Conservation (phyloP, 1,140 invertebrate species). For the Nymphalis io region DNA sequence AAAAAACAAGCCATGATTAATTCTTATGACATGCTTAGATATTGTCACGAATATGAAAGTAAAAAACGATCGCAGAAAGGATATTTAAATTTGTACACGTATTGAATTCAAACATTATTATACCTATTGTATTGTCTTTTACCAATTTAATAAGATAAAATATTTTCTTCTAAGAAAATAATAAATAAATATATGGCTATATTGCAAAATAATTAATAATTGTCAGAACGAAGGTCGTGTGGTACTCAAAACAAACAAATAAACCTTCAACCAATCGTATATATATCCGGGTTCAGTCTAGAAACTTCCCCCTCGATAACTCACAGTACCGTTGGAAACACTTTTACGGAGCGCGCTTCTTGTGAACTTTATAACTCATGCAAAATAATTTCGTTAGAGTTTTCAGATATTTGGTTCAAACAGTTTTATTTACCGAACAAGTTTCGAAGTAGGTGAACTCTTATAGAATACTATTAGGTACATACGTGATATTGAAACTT, state of each 20-base stretch:
- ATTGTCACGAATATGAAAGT: too few species aligned
- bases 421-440: constrained; percentile 27
- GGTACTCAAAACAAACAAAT: not conserved
- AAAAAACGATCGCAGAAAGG: too few species aligned
- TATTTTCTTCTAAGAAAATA: too few species aligned
- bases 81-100: too few species aligned
- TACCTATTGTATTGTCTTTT: too few species aligned
- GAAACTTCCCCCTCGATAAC: constrained; percentile 25
- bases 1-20: too few species aligned
- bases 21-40: too few species aligned
- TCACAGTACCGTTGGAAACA: constrained; percentile 34
- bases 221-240: too few species aligned
- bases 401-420: constrained; percentile 24
- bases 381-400: constrained; percentile 39
- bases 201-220: too few species aligned
- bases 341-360: constrained; percentile 34
- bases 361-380: constrained; percentile 35
- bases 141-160: too few species aligned
- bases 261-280: constrained; percentile 29
- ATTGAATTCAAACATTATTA: too few species aligned
- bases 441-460: constrained; percentile 9
- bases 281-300: not conserved
- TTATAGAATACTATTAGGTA: not conserved
- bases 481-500: constrained; percentile 3
- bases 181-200: too few species aligned